Conservation (phyloP, 2,888 invertebrate genomes). For the Oscheius sp. region DNA sequence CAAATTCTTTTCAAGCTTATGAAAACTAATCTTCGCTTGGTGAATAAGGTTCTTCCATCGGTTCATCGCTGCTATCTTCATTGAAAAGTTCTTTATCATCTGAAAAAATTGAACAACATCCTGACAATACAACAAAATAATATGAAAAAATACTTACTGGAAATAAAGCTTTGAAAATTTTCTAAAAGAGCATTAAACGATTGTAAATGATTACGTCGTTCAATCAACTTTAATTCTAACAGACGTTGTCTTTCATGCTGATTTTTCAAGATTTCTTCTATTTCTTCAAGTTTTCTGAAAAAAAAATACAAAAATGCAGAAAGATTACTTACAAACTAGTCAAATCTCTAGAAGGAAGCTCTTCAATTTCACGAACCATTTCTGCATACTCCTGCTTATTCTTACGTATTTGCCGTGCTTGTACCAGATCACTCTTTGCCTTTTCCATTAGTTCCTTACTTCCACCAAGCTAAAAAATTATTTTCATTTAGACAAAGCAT, state of each 20-base stretch:
- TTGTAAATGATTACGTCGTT: conserved; percentile 47
- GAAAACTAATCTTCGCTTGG: not conserved
- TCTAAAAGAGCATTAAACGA: conserved; percentile 49
- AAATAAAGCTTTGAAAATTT: conserved; percentile 45
- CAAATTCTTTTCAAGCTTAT: too few species aligned
- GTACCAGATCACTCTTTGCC: conserved; percentile 54
- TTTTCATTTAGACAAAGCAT: not conserved
- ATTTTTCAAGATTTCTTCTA: conserved; percentile 55
- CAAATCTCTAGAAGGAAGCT: conserved; percentile 55
- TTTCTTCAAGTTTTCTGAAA: conserved; percentile 49
- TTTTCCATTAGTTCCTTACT: conserved; percentile 52
- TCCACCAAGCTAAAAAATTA: conserved; percentile 13
- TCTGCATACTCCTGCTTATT: conserved; percentile 65
- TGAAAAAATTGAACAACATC: conserved; percentile 19
- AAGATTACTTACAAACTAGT: conserved; percentile 36
- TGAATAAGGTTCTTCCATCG: conserved; percentile 32
- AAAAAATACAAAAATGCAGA: not conserved
- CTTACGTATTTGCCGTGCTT: conserved; percentile 49
- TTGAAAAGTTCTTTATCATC: conserved; percentile 34
- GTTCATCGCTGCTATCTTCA: conserved; percentile 19
- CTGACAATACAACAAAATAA: conserved; percentile 31
- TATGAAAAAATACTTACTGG: conserved; percentile 36
- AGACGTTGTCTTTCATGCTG: conserved; percentile 56
- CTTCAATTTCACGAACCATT: conserved; percentile 56
- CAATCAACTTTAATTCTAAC: conserved; percentile 54